These are phyloP conservation scores for Agrilus planipennis DNA, from an alignment of 1,140 invertebrate genomes.

Conservation along the genomic window DNA sequence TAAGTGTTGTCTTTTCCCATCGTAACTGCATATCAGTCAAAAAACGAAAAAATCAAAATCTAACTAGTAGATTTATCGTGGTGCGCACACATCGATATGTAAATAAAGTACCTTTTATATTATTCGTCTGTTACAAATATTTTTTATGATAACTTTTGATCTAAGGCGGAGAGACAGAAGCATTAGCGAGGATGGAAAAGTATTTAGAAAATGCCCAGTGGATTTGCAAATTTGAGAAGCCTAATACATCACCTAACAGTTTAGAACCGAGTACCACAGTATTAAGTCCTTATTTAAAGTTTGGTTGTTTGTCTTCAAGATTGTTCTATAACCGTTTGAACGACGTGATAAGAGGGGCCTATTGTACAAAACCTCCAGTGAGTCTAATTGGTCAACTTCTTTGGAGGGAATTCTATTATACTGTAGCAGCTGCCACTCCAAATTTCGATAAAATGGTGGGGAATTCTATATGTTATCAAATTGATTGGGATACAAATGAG, in stretches of 20 bases:
- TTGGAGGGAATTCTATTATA: conserved; percentile 88
- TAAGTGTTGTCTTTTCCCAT: too few species aligned
- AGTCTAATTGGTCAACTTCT: conserved; percentile 78
- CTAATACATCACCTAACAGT: conserved; percentile 83
- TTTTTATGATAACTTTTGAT: too few species aligned
- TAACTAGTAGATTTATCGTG: too few species aligned
- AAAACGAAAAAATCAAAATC: too few species aligned
- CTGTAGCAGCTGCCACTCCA: conserved; percentile 74
- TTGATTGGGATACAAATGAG: conserved; percentile 74
- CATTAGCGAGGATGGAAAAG: conserved; percentile 61
- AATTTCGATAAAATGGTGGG: conserved; percentile 84
- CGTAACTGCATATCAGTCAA: too few species aligned
- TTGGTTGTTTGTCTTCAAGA: conserved; percentile 78
- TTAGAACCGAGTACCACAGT: conserved; percentile 72
- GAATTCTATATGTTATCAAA: conserved; percentile 84
- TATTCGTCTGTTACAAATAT: too few species aligned
- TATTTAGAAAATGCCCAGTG: conserved; percentile 81
- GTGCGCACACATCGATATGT: too few species aligned
- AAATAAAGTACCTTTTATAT: too few species aligned
- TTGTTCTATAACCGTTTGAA: conserved; percentile 77
- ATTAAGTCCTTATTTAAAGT: conserved; percentile 74
- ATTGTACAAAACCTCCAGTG: conserved; percentile 65
- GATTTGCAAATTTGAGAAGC: conserved; percentile 80
- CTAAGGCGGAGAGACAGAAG: conserved; percentile 69
- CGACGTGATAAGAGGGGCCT: conserved; percentile 75